Evolutionary conservation across 2,113 vertebrate species (phyloP), one percentile per base, ranked within the genome.

Genomic region (Dunckerocampus dactyliophorus): DNA sequence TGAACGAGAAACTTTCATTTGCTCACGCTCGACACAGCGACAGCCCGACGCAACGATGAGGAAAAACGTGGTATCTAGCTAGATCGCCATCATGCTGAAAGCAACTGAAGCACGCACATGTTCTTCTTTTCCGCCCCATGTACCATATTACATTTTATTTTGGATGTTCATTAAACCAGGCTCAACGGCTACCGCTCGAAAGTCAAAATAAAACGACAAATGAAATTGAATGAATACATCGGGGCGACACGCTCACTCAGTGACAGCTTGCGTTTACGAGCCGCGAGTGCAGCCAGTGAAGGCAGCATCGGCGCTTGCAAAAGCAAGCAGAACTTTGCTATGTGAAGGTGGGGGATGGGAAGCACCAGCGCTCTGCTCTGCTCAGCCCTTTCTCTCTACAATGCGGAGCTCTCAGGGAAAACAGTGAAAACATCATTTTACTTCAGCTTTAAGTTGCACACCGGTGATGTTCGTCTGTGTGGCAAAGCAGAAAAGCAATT

Each of bases 311-410:
- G 76, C 74, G 89, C 86, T 89, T 88, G 90, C 88, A 87, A 82
- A 88, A 88, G 88, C 89, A 83, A 47, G 87, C 85, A 89, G 88
- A 91, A 90, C 87, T 91, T 89, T 87, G 90, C 88, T 90, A 83
- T 91, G 76, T 86, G 87, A 75, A 63, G 73, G 83, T 90, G 89
- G 90, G 90, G 91, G 90, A 91, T 87, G 91, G 90, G 90, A 85
- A 62, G 79, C 82, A 77, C 72, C 75, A 76, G 76, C 69, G 59
- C 80, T 51, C 76, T 77, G 81, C 83, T 83, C 79, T 68, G 78
- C 79, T 79, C 82, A 81, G 77, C 77, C 69, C 74, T 82, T 82
- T 85, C 80, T 79, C 79, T 82, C 82, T 71, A 77, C 83, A 85
- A 88, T 87, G 85, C 84, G 73, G 82, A 74, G 82, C 82, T 81